Percentiles rank a stretch among this genome's conserved stretches.
Evolutionary conservation across 2,113 vertebrate species (phyloP).

Genomic region (Pomatorhinus ruficollis): DNA sequence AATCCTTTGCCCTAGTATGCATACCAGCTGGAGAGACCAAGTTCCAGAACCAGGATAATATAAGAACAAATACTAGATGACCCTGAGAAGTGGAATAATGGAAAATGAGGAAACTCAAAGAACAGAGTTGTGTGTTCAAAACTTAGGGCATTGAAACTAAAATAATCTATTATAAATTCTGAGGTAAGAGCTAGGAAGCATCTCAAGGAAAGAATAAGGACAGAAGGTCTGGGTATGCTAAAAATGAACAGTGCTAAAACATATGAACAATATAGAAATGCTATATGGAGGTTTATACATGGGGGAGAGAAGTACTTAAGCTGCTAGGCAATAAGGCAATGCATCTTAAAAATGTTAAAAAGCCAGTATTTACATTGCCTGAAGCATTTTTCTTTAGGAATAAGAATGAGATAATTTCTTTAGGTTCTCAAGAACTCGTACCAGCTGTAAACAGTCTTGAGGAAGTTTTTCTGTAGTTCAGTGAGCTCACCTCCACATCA

Average conservation of each 20-base stretch:
- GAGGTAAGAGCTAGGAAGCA: neutral
- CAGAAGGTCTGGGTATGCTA: neutral
- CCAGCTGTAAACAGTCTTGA: neutral
- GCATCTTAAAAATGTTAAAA: neutral
- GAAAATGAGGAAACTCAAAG: neutral
- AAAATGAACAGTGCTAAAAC: neutral
- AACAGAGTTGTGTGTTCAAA: neutral
- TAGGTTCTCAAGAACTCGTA: neutral
- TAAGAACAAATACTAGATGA: neutral
- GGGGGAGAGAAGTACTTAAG: neutral
- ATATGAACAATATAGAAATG: neutral
- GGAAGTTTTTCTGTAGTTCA: neutral
- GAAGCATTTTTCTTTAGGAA: neutral
- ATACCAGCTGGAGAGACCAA: neutral
- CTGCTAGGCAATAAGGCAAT: neutral
- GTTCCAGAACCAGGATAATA: neutral
- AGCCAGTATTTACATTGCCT: neutral
- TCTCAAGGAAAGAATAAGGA: neutral
- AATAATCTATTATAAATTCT: neutral
- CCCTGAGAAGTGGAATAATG: neutral
- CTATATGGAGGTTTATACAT: neutral
- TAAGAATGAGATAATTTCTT: neutral
- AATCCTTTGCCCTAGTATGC: neutral
- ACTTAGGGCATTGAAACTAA: neutral
- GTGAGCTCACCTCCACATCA: neutral